Conservation (phyloP, 2,888 invertebrate genomes). For the Eutolmus rufibarbis region DNA sequence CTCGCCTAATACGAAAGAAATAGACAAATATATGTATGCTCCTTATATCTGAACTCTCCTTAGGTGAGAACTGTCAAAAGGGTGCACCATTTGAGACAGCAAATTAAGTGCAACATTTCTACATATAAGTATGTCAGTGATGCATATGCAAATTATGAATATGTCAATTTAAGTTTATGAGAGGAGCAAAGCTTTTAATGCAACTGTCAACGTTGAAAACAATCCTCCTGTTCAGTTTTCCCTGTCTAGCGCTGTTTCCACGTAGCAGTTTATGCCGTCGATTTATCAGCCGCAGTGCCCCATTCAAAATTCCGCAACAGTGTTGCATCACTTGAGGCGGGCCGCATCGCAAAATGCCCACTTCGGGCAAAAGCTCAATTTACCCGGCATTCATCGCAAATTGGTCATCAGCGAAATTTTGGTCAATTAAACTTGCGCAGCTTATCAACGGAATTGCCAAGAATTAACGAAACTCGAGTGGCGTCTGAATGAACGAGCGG, state of each 20-base stretch:
- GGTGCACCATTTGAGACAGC: no score
- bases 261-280: neutral
- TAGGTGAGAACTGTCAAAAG: no score
- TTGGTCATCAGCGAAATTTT: constrained; percentile 1
- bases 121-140: no score
- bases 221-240: neutral
- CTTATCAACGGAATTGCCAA: neutral
- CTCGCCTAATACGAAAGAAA: no score
- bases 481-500: neutral
- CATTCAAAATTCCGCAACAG: neutral
- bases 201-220: neutral
- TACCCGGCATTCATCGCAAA: neutral
- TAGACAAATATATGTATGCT: no score
- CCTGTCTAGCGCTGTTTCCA: neutral
- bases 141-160: neutral
- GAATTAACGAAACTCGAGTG: neutral
- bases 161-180: neutral
- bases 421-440: neutral
- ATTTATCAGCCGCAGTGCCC: neutral
- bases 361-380: neutral
- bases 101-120: no score
- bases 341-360: neutral
- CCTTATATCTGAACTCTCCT: no score
- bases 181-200: no score
- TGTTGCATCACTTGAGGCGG: neutral